Conservation (phyloP, 1,140 invertebrate species). For the Zaprionus camerounensis region DNA sequence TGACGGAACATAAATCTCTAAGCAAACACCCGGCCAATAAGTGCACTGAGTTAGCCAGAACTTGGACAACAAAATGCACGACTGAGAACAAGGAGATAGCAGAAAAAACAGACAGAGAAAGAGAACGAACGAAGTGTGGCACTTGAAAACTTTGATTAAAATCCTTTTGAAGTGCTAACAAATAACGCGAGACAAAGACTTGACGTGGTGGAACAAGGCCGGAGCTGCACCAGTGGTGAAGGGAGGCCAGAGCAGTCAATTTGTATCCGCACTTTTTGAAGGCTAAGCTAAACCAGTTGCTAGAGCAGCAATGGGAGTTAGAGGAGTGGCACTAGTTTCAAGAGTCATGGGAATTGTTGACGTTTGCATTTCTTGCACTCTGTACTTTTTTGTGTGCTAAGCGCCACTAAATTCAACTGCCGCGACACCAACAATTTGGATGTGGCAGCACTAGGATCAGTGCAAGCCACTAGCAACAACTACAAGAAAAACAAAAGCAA, state of each 20-base stretch:
- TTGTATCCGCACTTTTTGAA: conserved; percentile 70
- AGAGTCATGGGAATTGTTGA: conserved; percentile 18
- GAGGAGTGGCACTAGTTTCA: neutral
- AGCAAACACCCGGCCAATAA: conserved; percentile 23
- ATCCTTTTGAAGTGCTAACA: conserved; percentile 81
- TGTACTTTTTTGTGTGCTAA: conserved; percentile 55
- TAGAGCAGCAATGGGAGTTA: conserved; percentile 2
- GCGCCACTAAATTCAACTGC: conserved; percentile 72
- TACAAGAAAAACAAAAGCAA: conserved; percentile 14
- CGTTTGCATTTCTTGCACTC: conserved; percentile 53
- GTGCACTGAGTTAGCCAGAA: conserved; percentile 39
- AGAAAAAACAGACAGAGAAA: neutral
- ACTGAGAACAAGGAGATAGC: conserved; percentile 2
- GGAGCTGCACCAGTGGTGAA: neutral
- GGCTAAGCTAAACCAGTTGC: conserved; percentile 50
- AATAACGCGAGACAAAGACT: conserved; percentile 74
- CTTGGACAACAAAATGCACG: conserved; percentile 9
- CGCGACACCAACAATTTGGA: conserved; percentile 53
- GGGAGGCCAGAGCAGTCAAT: conserved; percentile 44
- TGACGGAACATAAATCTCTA: conserved; percentile 65
- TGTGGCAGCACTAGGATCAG: conserved; percentile 19
- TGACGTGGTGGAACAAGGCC: conserved; percentile 9
- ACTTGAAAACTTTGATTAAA: conserved; percentile 81
- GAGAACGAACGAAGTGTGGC: conserved; percentile 46
- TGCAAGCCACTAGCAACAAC: conserved; percentile 34